Percentiles rank a stretch among this genome's conserved stretches.
Evolutionary conservation across 1,140 invertebrate species (phyloP).

Genomic region (Drosophila suzukii): DNA sequence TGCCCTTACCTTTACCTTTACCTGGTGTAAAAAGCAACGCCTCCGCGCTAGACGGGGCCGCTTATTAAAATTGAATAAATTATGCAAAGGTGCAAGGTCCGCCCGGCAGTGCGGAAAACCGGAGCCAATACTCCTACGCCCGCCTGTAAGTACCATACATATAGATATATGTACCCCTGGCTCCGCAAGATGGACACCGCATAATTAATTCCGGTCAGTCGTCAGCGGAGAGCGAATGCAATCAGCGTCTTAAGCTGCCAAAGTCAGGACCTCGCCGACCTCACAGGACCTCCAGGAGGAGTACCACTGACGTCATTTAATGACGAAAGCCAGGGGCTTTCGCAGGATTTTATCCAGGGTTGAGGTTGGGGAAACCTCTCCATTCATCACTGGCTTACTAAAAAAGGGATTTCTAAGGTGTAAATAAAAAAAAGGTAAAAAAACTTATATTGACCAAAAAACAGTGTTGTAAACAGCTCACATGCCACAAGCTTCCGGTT

Average conservation of each 20-base stretch:
- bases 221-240: conserved; percentile 40
- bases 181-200: conserved; percentile 55
- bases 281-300: background rate
- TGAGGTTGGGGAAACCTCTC: background rate
- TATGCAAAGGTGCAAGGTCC: conserved; percentile 71
- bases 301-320: background rate
- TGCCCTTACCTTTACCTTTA: background rate
- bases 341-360: background rate
- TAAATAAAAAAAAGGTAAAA: too few species aligned
- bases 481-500: too few species aligned
- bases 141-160: background rate
- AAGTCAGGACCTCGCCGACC: conserved; percentile 22
- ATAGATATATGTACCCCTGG: conserved; percentile 5
- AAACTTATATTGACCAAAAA: too few species aligned
- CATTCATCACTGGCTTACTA: background rate
- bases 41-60: conserved; percentile 37
- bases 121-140: conserved; percentile 9
- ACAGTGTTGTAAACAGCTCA: too few species aligned
- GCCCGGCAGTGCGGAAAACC: conserved; percentile 15
- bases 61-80: conserved; percentile 83
- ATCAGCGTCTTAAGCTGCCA: conserved; percentile 54
- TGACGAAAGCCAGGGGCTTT: background rate
- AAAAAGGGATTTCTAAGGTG: too few species aligned
- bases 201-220: conserved; percentile 67
- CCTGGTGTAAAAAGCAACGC: conserved; percentile 63